These are phyloP conservation scores for Diaphora mendica DNA, from an alignment of 2,888 invertebrate genomes.

Conservation along the genomic window DNA sequence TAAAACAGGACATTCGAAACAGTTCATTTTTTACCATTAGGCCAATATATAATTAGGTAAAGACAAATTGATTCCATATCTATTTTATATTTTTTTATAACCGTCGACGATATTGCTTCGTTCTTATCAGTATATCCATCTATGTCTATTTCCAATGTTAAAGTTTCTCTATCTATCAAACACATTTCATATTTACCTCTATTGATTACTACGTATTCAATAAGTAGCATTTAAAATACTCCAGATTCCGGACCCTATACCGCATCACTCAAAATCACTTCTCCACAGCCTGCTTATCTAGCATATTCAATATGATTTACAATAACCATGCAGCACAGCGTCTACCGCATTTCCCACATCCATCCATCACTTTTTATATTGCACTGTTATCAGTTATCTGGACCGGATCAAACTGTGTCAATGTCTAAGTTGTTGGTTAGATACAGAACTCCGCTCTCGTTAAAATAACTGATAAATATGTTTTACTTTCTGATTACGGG, in stretches of 20 bases:
- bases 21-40: no score
- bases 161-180: slow-evolving; percentile 5
- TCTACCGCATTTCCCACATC: slow-evolving; percentile 34
- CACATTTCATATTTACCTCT: slow-evolving; percentile 7
- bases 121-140: not conserved
- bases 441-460: slow-evolving; percentile 10
- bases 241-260: slow-evolving; percentile 17
- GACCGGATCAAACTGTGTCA: slow-evolving; percentile 58
- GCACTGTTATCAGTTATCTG: slow-evolving; percentile 51
- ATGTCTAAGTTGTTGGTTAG: slow-evolving; percentile 43
- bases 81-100: no score
- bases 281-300: slow-evolving; percentile 32
- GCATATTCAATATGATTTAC: slow-evolving; percentile 42
- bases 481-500: not conserved
- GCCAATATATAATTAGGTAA: no score
- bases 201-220: slow-evolving; percentile 7
- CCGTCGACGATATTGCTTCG: no score
- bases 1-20: no score
- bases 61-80: no score
- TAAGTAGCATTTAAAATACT: slow-evolving; percentile 16
- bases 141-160: not conserved
- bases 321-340: slow-evolving; percentile 26
- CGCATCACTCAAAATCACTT: slow-evolving; percentile 24
- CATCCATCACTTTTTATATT: slow-evolving; percentile 57
- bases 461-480: not conserved